Evolutionary conservation across 2,888 invertebrate genomes (phyloP), one percentile per base, ranked within the genome.

Genomic region (Eupithecia dodoneata): DNA sequence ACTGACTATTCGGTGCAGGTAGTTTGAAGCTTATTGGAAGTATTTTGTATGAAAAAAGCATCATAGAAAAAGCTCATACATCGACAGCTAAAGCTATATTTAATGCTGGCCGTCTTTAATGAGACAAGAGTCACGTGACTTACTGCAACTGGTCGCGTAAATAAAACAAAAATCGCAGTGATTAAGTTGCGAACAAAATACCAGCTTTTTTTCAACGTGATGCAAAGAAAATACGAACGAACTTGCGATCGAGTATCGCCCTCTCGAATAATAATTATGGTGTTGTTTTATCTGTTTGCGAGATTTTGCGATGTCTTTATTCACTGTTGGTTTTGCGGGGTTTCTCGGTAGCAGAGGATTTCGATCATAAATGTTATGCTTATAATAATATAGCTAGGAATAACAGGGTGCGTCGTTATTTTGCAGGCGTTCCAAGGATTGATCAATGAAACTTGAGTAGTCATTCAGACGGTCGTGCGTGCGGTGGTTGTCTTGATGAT

Each of bases 281-380:
- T 85, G 87, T 85, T 84, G 86, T 85, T 82, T 89, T 92, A 92
- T 91, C 91, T 88, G 85, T 85, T 77, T 83, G 84, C 84, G 87
- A 91, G 91, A 91, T 90, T 91, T 89, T 83, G 85, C 86, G 90
- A 92, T 91, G 90, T 90, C 91, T 92, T 91, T 91, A 92, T 91
- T 89, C 87, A 85, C 78, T 88, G 87, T 87, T 86, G 79, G 81
- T 84, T 88, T 80, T 80, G 78, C 79, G 77, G 79, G 66, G 72
- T 70, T 77, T 73, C 74, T 79, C 67, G 72, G 52, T 72, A 72
- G 73, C 59, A 74, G 79, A 67, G 73, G 75, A 79, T 77, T 75
- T 77, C 30, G 55, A 78, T 79, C 76, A 78, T 79, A 74, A 75
- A 76, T 59, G 45, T 75, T 73, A 77, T 71, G 70, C 63, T 76